Conservation (phyloP, 2,797 vertebrate species). For the Limnodromus scolopaceus region DNA sequence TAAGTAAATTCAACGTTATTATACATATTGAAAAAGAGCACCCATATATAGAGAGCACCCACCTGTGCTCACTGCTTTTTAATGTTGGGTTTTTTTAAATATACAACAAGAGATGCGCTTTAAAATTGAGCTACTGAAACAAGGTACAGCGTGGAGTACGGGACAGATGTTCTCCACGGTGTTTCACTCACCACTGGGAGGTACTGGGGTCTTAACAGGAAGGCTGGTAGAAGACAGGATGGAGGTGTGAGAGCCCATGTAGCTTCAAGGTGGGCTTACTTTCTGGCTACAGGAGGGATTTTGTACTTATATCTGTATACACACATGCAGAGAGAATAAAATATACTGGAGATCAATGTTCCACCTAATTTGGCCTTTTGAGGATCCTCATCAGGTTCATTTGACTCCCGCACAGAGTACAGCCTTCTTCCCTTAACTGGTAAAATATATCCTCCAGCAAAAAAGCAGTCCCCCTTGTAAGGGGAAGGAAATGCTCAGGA, state of each 20-base stretch:
- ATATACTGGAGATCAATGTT: background rate
- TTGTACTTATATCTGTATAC: background rate
- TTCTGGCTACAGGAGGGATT: background rate
- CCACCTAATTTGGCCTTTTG: background rate
- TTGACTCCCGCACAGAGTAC: background rate
- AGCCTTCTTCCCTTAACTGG: background rate
- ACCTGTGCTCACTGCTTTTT: conserved; percentile 41
- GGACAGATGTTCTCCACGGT: rapidly evolving
- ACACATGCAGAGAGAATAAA: background rate
- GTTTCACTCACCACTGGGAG: background rate
- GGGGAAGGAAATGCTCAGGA: background rate
- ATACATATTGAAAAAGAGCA: conserved; percentile 59
- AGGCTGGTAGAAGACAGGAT: background rate
- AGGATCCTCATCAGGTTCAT: background rate
- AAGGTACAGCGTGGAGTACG: rapidly evolving
- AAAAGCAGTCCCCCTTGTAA: background rate
- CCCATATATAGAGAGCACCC: conserved; percentile 63
- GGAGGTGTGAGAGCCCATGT: background rate
- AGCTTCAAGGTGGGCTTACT: background rate
- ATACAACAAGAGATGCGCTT: background rate
- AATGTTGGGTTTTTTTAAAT: background rate
- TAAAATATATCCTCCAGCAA: background rate
- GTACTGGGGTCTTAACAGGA: background rate
- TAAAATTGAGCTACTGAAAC: background rate
- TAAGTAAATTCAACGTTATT: conserved; percentile 50